Evolutionary conservation across 2,113 vertebrate species (phyloP).

Genomic region (Himantopus leucocephalus): DNA sequence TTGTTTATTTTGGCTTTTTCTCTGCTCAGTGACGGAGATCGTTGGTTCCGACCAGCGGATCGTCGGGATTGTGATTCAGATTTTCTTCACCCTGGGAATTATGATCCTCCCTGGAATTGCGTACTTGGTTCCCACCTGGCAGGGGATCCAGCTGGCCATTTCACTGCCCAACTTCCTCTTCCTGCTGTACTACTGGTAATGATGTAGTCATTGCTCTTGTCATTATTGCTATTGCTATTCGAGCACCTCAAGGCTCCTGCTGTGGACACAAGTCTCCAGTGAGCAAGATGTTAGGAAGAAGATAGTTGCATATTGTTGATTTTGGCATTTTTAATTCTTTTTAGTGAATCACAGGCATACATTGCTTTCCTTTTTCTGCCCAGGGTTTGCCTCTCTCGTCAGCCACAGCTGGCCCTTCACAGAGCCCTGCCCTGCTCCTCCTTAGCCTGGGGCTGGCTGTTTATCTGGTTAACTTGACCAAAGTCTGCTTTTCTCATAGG

Average conservation of each 20-base stretch:
- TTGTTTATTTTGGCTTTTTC: slow-evolving; percentile 41
- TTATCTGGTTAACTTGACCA: not conserved
- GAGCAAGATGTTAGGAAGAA: not conserved
- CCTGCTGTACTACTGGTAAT: slow-evolving; percentile 93
- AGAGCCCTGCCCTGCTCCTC: not conserved
- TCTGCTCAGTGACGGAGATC: slow-evolving; percentile 88
- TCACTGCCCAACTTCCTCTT: slow-evolving; percentile 90
- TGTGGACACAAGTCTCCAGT: not conserved
- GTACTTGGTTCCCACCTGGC: slow-evolving; percentile 88
- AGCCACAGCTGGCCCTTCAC: not conserved
- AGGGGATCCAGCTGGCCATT: slow-evolving; percentile 89
- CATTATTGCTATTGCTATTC: not conserved
- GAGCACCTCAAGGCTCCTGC: not conserved
- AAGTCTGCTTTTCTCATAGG: not conserved
- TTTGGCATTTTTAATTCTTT: not conserved
- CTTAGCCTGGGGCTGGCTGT: not conserved
- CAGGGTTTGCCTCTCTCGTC: not conserved
- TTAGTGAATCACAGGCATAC: not conserved
- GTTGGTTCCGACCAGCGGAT: slow-evolving; percentile 90
- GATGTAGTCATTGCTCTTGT: not conserved
- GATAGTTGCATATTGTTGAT: not conserved
- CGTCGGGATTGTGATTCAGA: slow-evolving; percentile 89
- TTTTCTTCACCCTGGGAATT: slow-evolving; percentile 91
- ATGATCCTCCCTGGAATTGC: slow-evolving; percentile 92
- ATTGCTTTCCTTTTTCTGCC: not conserved